phyloP scores from a whole-genome alignment of 2,888 invertebrate species.

The Prionchulus punctatus region DNA sequence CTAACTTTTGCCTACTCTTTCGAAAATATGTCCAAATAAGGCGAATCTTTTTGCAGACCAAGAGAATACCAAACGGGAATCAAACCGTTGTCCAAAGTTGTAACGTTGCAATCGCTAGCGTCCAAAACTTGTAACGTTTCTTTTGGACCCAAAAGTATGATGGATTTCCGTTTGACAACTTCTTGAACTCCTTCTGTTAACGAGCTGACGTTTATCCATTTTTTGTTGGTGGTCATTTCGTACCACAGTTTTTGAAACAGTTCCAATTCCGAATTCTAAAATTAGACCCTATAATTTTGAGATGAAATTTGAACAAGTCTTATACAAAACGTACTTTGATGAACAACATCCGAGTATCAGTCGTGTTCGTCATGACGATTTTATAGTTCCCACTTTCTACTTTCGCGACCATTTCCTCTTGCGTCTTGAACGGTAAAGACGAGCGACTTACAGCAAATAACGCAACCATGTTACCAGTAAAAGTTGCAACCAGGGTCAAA shows the following conservation, averaged over 20 bases:
- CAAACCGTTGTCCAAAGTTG: constrained; percentile 22
- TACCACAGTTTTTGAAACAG: neutral
- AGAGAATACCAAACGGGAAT: constrained; percentile 24
- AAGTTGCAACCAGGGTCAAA: constrained; percentile 23
- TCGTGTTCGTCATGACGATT: constrained; percentile 20
- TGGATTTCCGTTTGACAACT: neutral
- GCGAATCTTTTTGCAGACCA: constrained; percentile 20
- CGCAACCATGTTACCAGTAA: constrained; percentile 26
- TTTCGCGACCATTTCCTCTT: constrained; percentile 17
- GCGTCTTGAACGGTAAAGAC: constrained; percentile 20
- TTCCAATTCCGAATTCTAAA: neutral
- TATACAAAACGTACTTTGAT: constrained; percentile 15
- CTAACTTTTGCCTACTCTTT: neutral
- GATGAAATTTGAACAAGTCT: neutral
- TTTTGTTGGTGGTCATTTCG: neutral
- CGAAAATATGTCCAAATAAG: neutral
- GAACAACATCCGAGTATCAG: constrained; percentile 19
- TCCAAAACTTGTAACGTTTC: constrained; percentile 19
- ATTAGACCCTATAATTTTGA: neutral
- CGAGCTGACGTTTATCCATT: neutral
- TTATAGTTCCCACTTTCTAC: constrained; percentile 17
- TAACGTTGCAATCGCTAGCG: constrained; percentile 21
- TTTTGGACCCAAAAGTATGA: constrained; percentile 20
- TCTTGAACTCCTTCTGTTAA: neutral
- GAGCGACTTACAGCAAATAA: constrained; percentile 24